These are phyloP conservation scores for Frieseomelitta varia DNA, from an alignment of 1,140 invertebrate genomes.

Conservation along the genomic window DNA sequence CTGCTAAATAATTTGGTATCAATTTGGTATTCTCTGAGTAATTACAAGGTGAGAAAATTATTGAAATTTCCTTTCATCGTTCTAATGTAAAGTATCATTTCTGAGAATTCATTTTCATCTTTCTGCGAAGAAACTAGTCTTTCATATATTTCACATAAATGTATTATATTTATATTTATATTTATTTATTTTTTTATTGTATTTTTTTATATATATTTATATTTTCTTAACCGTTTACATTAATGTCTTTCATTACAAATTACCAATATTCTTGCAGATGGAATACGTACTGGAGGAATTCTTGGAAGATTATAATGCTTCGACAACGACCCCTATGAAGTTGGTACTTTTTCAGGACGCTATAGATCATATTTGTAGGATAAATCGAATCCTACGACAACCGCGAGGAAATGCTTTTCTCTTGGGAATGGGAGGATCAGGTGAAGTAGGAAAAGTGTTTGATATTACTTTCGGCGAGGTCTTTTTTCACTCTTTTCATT, in stretches of 20 bases:
- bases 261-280: slow-evolving; percentile 64
- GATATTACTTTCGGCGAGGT: too few relatives aligned
- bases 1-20: too few relatives aligned
- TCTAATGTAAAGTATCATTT: too few relatives aligned
- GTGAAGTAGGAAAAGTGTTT: slow-evolving; percentile 62
- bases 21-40: too few relatives aligned
- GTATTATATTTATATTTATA: too few relatives aligned
- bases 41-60: too few relatives aligned
- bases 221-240: not conserved
- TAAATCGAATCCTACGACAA: slow-evolving; percentile 85
- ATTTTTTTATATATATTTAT: too few relatives aligned
- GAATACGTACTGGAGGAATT: slow-evolving; percentile 78
- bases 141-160: too few relatives aligned
- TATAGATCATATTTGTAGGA: slow-evolving; percentile 86
- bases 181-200: too few relatives aligned
- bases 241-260: not conserved
- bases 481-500: not conserved
- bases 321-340: slow-evolving; percentile 86
- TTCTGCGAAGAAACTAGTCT: too few relatives aligned
- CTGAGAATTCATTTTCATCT: too few relatives aligned
- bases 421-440: slow-evolving; percentile 87
- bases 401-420: slow-evolving; percentile 84
- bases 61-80: too few relatives aligned
- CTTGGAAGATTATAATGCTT: slow-evolving; percentile 87
- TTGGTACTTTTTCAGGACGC: slow-evolving; percentile 88